Evolutionary conservation across 2,113 vertebrate species (phyloP).

Genomic region (Lycocorax pyrrhopterus): DNA sequence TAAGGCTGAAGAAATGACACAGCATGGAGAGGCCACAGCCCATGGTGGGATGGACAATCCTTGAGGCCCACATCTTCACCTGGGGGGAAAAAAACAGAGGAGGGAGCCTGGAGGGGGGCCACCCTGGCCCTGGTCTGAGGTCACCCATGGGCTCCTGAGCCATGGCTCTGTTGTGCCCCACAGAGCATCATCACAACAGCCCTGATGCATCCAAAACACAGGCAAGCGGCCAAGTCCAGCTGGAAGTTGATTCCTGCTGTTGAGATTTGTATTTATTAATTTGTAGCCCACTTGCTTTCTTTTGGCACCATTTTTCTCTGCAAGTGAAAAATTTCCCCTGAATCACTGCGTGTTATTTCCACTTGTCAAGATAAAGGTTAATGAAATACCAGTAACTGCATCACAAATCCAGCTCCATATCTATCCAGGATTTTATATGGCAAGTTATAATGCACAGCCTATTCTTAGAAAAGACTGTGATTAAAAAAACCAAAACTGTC

Average conservation of each 20-base stretch:
- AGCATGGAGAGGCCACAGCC: not conserved
- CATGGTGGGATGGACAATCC: not conserved
- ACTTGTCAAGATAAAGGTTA: constrained; percentile 64
- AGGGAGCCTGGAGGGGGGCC: not conserved
- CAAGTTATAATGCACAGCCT: not conserved
- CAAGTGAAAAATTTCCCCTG: constrained; percentile 39
- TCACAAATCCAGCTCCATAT: not conserved
- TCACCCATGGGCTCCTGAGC: not conserved
- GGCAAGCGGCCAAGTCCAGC: not conserved
- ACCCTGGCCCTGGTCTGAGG: not conserved
- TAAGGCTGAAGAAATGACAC: accelerated
- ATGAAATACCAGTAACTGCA: constrained; percentile 59
- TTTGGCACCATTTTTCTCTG: constrained; percentile 38
- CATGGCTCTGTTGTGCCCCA: accelerated
- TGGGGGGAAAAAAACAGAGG: not conserved
- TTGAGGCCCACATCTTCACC: not conserved
- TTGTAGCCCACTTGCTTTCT: not conserved
- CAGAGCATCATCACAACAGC: not conserved
- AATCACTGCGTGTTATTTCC: constrained; percentile 48
- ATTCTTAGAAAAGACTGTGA: constrained; percentile 5
- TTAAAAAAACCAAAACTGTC: not conserved
- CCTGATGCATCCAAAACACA: accelerated
- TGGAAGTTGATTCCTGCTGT: not conserved
- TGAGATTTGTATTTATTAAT: constrained; percentile 6
- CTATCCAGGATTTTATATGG: constrained; percentile 5